Evolutionary conservation across 2,888 invertebrate genomes (phyloP).

Genomic region (Nudaria mundana): DNA sequence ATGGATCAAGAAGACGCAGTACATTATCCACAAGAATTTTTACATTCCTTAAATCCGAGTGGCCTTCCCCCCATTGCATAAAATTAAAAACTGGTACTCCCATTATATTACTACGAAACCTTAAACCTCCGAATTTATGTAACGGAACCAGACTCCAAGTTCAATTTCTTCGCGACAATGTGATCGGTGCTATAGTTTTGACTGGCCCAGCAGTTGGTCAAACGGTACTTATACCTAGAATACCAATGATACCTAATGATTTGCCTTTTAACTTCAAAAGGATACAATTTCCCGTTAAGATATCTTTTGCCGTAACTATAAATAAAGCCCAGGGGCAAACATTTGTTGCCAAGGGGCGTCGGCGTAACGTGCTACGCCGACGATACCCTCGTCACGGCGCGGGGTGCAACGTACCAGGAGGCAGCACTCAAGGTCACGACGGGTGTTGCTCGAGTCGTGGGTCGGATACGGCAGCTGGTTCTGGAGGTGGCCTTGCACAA

Average conservation of each 20-base stretch:
- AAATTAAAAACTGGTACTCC: constrained; percentile 19
- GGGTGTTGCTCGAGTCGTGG: no score
- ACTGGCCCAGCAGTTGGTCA: constrained; percentile 19
- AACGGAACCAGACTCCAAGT: constrained; percentile 10
- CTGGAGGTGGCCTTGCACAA: no score
- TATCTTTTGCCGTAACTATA: constrained; percentile 19
- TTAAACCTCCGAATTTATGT: constrained; percentile 10
- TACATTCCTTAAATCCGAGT: constrained; percentile 31
- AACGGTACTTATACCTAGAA: constrained; percentile 21
- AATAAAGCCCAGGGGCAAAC: constrained; percentile 25
- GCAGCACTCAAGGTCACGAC: no score
- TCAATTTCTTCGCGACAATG: constrained; percentile 14
- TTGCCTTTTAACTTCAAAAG: constrained; percentile 23
- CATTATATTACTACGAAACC: constrained; percentile 5
- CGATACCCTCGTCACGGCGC: no score
- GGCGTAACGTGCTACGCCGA: no score
- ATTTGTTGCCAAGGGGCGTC: no score
- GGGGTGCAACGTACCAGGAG: no score
- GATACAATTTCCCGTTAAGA: constrained; percentile 17
- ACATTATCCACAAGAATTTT: constrained; percentile 31
- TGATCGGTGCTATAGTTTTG: constrained; percentile 23
- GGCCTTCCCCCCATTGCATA: constrained; percentile 23
- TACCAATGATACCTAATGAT: constrained; percentile 23
- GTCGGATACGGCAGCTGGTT: no score
- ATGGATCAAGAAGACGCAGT: constrained; percentile 25